A percentile compares a stretch with the other conserved stretches of the same genome.
These are phyloP conservation scores for Flabesymbios commensalis DNA, from an alignment of 2,888 invertebrate species.

Conservation along the genomic window DNA sequence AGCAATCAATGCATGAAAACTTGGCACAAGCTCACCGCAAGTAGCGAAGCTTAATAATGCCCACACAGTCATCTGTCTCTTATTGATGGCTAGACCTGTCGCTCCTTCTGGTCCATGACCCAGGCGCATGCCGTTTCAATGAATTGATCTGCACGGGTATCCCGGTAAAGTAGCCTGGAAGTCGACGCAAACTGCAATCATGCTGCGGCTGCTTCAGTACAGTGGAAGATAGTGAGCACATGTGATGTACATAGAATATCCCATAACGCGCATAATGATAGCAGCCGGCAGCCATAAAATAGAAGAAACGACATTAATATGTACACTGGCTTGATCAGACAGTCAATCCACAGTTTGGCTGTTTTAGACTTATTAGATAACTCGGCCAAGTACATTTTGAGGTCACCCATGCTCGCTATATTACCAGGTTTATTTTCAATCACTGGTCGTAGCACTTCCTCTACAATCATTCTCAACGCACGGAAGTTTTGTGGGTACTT, in stretches of 20 bases:
- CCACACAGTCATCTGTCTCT: not conserved
- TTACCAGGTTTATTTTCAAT: no score
- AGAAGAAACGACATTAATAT: no score
- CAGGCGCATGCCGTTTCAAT: not conserved
- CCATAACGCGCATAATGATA: not conserved
- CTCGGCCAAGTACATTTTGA: no score
- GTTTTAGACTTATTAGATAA: no score
- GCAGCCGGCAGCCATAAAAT: not conserved
- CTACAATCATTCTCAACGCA: no score
- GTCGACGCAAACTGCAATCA: not conserved
- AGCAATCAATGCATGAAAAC: not conserved
- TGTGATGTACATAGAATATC: not conserved
- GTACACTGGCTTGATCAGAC: no score
- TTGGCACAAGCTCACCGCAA: not conserved
- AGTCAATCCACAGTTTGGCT: no score
- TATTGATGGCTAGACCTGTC: not conserved
- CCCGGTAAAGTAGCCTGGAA: not conserved
- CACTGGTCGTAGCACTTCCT: no score
- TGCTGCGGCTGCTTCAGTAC: not conserved
- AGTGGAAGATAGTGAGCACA: not conserved
- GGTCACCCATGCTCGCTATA: no score
- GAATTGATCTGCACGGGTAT: not conserved
- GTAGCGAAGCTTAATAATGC: not conserved
- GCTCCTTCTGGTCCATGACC: not conserved
- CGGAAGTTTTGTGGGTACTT: no score